Conservation (phyloP, 1,140 invertebrate species). For the Drosophila parvula region DNA sequence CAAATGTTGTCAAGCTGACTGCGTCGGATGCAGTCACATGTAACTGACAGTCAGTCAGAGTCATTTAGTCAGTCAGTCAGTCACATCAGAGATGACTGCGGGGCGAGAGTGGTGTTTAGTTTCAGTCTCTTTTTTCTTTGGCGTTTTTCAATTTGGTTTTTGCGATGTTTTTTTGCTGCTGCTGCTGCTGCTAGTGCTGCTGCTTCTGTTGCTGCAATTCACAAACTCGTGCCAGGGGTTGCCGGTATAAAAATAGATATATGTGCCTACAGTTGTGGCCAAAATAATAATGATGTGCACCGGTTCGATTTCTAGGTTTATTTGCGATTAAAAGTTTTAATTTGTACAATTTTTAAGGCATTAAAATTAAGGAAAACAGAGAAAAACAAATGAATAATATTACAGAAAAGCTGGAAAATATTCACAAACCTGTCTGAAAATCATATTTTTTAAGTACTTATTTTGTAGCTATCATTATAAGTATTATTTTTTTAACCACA, state of each 20-base stretch:
- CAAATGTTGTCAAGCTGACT: constrained; percentile 53
- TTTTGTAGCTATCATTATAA: neutral
- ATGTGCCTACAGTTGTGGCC: constrained; percentile 18
- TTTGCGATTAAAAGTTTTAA: neutral
- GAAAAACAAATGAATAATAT: neutral
- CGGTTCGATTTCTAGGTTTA: too few relatives aligned
- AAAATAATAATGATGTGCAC: neutral
- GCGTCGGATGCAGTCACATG: constrained; percentile 73
- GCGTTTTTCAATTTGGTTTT: constrained; percentile 56
- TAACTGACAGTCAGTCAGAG: constrained; percentile 71
- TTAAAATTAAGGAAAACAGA: neutral
- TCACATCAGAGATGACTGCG: constrained; percentile 55
- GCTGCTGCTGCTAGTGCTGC: constrained; percentile 50
- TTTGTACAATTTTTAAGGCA: neutral
- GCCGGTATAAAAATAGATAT: constrained; percentile 58
- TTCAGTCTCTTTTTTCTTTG: constrained; percentile 45
- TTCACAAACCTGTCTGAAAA: neutral
- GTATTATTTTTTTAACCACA: neutral
- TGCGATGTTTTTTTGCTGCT: constrained; percentile 50
- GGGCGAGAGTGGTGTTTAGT: constrained; percentile 31
- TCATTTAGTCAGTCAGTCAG: constrained; percentile 80
- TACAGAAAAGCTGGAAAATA: neutral
- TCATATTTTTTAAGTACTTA: neutral
- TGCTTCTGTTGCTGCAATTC: constrained; percentile 56
- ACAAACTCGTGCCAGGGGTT: constrained; percentile 67